Percentiles rank a stretch among this genome's conserved stretches.
Conservation (phyloP, 2,797 vertebrate species). For the Centroberyx gerrardi region DNA sequence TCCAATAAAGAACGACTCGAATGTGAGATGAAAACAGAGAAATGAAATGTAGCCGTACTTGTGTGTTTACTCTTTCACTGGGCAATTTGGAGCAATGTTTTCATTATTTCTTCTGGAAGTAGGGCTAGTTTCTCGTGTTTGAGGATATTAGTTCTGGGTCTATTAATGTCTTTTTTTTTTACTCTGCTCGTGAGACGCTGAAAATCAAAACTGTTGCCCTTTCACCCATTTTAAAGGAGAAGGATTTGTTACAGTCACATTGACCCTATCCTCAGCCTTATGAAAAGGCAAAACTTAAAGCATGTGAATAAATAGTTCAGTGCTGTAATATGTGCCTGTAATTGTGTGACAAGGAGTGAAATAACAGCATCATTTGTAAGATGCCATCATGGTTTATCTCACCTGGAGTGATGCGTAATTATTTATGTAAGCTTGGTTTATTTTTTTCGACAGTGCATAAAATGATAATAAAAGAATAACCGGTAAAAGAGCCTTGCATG, state of each 20-base stretch:
- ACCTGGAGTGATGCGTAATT: not conserved
- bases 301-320: too few species aligned
- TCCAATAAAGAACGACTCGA: slow-evolving; percentile 25
- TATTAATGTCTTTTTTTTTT: too few species aligned
- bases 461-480: not conserved
- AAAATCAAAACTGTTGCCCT: not conserved
- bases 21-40: slow-evolving; percentile 47
- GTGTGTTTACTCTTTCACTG: slow-evolving; percentile 24
- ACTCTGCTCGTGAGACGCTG: not conserved
- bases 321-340: too few species aligned
- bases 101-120: slow-evolving; percentile 2
- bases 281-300: too few species aligned
- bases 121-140: slow-evolving; percentile 5
- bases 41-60: slow-evolving; percentile 21
- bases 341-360: too few species aligned
- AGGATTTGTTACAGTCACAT: not conserved
- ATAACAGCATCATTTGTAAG: not conserved
- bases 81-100: not conserved
- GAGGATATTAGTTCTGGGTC: not conserved
- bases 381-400: not conserved
- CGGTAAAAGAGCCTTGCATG: not conserved
- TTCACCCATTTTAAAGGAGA: not conserved
- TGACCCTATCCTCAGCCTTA: not conserved
- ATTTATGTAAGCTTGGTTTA: not conserved
- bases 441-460: not conserved